Evolutionary conservation across 1,140 invertebrate species (phyloP), one percentile per base, ranked within the genome.

Genomic region (Cotesia chilonis): DNA sequence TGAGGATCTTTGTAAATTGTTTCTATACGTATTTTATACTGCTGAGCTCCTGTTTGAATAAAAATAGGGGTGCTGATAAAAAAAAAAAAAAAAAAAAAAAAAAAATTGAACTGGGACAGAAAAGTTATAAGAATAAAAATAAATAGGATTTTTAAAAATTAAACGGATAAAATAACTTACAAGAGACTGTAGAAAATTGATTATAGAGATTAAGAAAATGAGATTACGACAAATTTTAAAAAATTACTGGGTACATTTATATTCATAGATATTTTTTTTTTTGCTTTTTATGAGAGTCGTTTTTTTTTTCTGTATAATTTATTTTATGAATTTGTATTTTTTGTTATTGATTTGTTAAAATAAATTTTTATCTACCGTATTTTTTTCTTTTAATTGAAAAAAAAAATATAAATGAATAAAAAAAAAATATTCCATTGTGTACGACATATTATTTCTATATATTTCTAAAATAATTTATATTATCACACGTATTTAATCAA

Each of bases 191-290:
- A 69, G 75, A 73, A 76, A 75, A 76, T 75, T 60, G 69, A 70
- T 38, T 37, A n/a, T n/a, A 37, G 36, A 71, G 66, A 55, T 67
- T 51, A 55, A 60, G 47, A 17, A 38, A 61, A 55, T 17, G 14
- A 65, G 75, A 72, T 77, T 75, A 77, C 71, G 51, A 36, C 74
- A 80, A 79, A 83, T 83, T 82, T 79, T 83, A 80, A 83, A 83
- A 84, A 84, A 84, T 83, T 80, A 84, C 83, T 72, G 75, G 54
- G 75, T 74, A 81, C 81, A 82, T 82, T 83, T 77, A 78, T 75
- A 66, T 55, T 14, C n/a, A 14, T 55, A 55, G 4, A n/a, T 1
- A 55, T 10, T 47, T 47, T 47, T 47, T 47, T 41, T 47, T 47
- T 28, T 28, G 28, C 28, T 28, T 28, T 28, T 28, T 28, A 28